Evolutionary conservation across 2,113 vertebrate genomes (phyloP).

Genomic region (Paedocypris sp.): DNA sequence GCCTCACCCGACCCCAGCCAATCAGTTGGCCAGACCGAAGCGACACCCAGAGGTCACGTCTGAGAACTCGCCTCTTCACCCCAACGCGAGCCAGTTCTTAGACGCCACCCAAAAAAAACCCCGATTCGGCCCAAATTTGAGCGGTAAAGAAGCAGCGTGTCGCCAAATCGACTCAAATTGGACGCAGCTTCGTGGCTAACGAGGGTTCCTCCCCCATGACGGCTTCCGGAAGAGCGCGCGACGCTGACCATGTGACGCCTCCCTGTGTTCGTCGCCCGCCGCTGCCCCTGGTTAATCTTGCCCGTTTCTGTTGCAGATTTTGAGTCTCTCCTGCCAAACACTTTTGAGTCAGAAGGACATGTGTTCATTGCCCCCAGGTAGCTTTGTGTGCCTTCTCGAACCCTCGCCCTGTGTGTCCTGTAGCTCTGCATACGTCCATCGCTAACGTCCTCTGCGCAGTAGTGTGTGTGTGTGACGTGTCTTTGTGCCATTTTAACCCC

Average conservation of each 20-base stretch:
- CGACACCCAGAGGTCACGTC: conserved; percentile 31
- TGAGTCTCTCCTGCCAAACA: conserved; percentile 99
- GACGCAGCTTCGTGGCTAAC: conserved; percentile 86
- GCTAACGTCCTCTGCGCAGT: neutral
- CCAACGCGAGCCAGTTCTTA: conserved; percentile 60
- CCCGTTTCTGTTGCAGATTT: conserved; percentile 99
- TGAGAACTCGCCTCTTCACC: conserved; percentile 57
- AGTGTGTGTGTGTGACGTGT: conserved; percentile 4
- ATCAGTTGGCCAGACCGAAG: conserved; percentile 83
- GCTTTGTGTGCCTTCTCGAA: conserved; percentile 68
- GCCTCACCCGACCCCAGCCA: conserved; percentile 50
- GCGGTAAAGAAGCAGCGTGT: conserved; percentile 25
- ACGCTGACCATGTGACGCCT: conserved; percentile 46
- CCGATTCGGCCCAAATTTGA: neutral
- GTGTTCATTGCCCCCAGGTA: conserved; percentile 99
- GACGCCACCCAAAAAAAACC: conserved; percentile 40
- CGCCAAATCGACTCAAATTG: conserved; percentile 44
- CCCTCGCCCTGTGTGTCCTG: neutral
- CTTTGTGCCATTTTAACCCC: neutral
- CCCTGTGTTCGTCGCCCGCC: conserved; percentile 43
- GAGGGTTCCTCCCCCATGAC: conserved; percentile 59
- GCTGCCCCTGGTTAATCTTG: conserved; percentile 79
- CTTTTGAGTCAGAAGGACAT: conserved; percentile 99
- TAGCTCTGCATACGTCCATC: conserved; percentile 7
- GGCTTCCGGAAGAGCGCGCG: conserved; percentile 62